A percentile compares a stretch with the other conserved stretches of the same genome.
phyloP scores from a whole-genome alignment of 2,797 vertebrate species.

The Propithecus deckenii region DNA sequence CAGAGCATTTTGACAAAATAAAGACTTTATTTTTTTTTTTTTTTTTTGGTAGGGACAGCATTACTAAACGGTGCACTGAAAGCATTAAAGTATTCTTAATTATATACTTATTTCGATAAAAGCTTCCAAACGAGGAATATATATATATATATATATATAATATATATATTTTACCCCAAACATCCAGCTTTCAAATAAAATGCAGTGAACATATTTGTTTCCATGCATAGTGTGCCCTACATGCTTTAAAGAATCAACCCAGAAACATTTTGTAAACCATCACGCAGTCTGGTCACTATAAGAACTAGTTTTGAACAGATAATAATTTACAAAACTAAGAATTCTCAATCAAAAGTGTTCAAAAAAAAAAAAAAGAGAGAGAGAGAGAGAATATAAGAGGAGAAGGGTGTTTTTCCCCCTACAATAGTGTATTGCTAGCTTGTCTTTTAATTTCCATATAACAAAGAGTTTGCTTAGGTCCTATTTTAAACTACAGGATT shows the following conservation, averaged over 20 bases:
- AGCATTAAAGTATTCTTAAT: neutral
- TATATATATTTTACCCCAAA: neutral
- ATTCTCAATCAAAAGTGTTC: neutral
- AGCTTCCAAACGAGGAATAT: slow-evolving; percentile 35
- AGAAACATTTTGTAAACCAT: slow-evolving; percentile 43
- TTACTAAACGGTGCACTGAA: neutral
- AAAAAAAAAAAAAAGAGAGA: neutral
- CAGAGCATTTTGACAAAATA: slow-evolving; percentile 67
- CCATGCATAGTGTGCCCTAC: neutral
- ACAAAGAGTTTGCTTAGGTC: slow-evolving; percentile 44
- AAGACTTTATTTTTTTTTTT: neutral
- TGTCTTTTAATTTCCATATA: slow-evolving; percentile 42
- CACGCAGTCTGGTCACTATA: neutral
- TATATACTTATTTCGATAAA: neutral
- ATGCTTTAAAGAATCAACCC: slow-evolving; percentile 32
- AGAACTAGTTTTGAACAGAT: slow-evolving; percentile 60
- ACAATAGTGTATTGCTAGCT: neutral
- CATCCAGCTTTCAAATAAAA: neutral
- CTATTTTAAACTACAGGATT: slow-evolving; percentile 51
- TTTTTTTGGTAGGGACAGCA: neutral
- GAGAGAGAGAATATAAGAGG: neutral
- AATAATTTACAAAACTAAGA: neutral
- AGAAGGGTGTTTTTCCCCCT: neutral
- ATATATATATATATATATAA: neutral
- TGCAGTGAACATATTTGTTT: neutral